Percentiles rank a stretch among this genome's conserved stretches.
Evolutionary conservation across 2,888 invertebrate genomes (phyloP).

Genomic region (Limnephilus rhombicus): DNA sequence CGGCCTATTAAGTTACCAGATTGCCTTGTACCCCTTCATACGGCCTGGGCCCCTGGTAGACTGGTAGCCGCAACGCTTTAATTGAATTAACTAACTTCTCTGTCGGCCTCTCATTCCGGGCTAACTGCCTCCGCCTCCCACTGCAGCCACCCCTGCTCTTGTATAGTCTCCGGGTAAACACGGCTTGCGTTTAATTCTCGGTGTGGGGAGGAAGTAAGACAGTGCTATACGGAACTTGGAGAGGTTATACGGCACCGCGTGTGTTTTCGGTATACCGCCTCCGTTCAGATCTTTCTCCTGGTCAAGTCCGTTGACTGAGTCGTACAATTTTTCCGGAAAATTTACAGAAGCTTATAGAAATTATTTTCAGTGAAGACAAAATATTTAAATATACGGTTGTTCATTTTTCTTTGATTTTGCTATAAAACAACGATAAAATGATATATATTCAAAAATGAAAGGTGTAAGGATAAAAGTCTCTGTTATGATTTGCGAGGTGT

Average conservation of each 20-base stretch:
- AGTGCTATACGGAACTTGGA: slow-evolving; percentile 30
- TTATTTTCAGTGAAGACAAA: too few species aligned
- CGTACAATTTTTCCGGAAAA: not conserved
- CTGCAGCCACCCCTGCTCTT: not conserved
- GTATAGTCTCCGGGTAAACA: slow-evolving; percentile 49
- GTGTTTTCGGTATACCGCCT: slow-evolving; percentile 52
- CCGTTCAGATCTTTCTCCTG: slow-evolving; percentile 43
- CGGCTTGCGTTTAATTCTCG: slow-evolving; percentile 53
- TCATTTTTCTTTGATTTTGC: too few species aligned
- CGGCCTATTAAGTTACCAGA: slow-evolving; percentile 65
- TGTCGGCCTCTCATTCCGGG: slow-evolving; percentile 58
- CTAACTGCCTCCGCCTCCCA: slow-evolving; percentile 52
- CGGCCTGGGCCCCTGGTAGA: slow-evolving; percentile 54
- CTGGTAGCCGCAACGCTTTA: slow-evolving; percentile 63
- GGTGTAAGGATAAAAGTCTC: too few species aligned
- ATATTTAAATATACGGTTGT: too few species aligned
- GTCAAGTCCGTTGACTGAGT: slow-evolving; percentile 19
- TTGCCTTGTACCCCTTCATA: slow-evolving; percentile 61
- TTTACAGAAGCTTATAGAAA: too few species aligned
- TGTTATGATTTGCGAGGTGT: too few species aligned
- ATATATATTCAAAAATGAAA: too few species aligned
- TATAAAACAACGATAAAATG: too few species aligned
- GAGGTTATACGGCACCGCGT: slow-evolving; percentile 46
- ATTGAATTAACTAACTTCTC: slow-evolving; percentile 66
- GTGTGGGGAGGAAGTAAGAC: slow-evolving; percentile 48